Evolutionary conservation across 2,797 vertebrate genomes (phyloP).

Genomic region (Lagodon rhomboides): DNA sequence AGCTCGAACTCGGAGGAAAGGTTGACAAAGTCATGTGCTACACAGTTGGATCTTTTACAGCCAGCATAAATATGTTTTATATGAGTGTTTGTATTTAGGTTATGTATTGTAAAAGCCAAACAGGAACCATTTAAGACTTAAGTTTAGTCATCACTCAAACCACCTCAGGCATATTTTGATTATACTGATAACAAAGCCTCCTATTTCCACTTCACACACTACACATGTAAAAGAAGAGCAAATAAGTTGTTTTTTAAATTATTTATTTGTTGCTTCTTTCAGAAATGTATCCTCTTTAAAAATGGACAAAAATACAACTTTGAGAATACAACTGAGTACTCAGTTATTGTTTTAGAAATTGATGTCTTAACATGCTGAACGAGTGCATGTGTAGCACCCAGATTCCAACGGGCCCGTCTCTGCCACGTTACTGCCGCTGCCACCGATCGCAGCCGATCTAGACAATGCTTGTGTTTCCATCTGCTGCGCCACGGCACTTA

Average conservation of each 20-base stretch:
- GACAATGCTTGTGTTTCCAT: too few relatives aligned
- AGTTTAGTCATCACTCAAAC: neutral
- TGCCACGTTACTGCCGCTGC: too few relatives aligned
- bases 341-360: neutral
- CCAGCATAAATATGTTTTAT: constrained; percentile 1
- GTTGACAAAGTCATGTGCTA: constrained; percentile 15
- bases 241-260: neutral
- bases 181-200: neutral
- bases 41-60: constrained; percentile 3
- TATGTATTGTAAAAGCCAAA: neutral
- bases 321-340: neutral
- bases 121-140: neutral
- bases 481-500: too few relatives aligned
- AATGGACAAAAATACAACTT: neutral
- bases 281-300: neutral
- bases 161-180: neutral
- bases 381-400: neutral
- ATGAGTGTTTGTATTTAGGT: neutral
- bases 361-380: neutral
- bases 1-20: constrained; percentile 23
- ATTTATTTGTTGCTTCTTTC: neutral
- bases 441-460: too few relatives aligned
- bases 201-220: neutral
- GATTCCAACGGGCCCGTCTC: too few relatives aligned
- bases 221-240: neutral